phyloP scores from a whole-genome alignment of 2,888 invertebrate species.

The Campoletis raptor region DNA sequence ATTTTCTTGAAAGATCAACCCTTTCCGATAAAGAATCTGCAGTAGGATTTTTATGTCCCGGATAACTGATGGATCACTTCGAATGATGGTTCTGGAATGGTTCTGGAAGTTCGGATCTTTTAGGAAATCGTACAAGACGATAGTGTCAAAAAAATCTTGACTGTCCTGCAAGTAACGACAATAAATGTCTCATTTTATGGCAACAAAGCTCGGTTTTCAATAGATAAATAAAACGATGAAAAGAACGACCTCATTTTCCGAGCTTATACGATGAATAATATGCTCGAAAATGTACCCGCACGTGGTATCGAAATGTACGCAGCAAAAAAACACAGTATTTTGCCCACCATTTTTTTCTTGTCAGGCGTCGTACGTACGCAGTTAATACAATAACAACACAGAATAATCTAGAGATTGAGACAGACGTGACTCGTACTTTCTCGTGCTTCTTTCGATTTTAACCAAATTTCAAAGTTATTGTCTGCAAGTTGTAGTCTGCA shows the following conservation, averaged over 20 bases:
- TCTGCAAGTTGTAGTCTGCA: slow-evolving; percentile 6
- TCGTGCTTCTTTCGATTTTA: slow-evolving; percentile 47
- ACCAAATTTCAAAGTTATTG: slow-evolving; percentile 35
- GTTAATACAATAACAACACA: slow-evolving; percentile 13
- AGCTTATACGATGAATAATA: neutral
- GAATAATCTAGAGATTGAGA: slow-evolving; percentile 76
- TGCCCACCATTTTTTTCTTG: neutral
- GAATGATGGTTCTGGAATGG: neutral
- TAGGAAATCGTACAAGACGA: neutral
- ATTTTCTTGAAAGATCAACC: too few species aligned
- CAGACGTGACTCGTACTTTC: slow-evolving; percentile 71
- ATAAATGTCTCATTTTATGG: neutral
- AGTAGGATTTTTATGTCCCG: too few species aligned
- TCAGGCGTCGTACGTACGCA: neutral
- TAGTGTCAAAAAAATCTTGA: neutral
- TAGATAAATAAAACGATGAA: neutral
- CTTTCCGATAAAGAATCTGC: too few species aligned
- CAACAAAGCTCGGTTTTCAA: neutral
- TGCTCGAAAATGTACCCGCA: neutral
- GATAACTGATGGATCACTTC: too few species aligned
- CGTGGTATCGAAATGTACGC: slow-evolving; percentile 5
- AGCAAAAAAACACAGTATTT: neutral
- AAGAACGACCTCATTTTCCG: neutral
- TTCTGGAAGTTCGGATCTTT: neutral
- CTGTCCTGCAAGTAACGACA: neutral